Base-by-base conservation (phyloP, 2,797 vertebrate species). In the Otolemur crassicaudatus region DNA sequence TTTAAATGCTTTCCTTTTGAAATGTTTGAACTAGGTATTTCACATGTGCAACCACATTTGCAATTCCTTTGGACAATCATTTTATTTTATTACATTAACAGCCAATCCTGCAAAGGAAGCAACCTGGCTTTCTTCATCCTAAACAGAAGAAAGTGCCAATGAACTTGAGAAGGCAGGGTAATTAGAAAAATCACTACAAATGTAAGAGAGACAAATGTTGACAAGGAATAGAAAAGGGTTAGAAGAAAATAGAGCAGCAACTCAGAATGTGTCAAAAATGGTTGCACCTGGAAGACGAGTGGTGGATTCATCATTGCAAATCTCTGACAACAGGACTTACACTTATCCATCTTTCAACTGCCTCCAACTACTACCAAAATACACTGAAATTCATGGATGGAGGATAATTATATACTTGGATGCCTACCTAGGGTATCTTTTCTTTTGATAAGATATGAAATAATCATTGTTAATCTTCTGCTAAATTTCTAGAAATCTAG, bases 1-100 rank as follows among this genome's bases (percentile, higher is more conserved):
- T 83, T 75, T 77, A 93, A 92, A 13, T 40, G 73, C 1, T 92
- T 85, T 88, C 72, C 27, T 90, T 96, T 92, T 80, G 63, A 93
- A 94, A 56, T 72, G 37, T 82, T 49, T 94, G 72, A 89, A 49
- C 87, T 34, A 94, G 79, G 84, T 56, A 85, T 84, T 81, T 27
- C 5, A 2, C 34, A 79, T 76, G 5, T 90, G 19, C 22, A 87
- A 43, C 23, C n/a, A 90, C 65, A 79, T 87, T 65, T 34, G 8
- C 29, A 77, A 61, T 96, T 81, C 53, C 2, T 20, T 76, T 89
- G 76, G 46, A 76, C 67, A 40, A 87, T 75, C 34, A 65, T 67
- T 89, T 63, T 72, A 22, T 77, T 95, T 93, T 81, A 76, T 90
- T 80, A 81, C 25, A 14, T 93, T 67, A n/a, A 20, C 43, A 86